Evolutionary conservation across 2,797 vertebrate genomes (phyloP).

Genomic region (Huso huso): DNA sequence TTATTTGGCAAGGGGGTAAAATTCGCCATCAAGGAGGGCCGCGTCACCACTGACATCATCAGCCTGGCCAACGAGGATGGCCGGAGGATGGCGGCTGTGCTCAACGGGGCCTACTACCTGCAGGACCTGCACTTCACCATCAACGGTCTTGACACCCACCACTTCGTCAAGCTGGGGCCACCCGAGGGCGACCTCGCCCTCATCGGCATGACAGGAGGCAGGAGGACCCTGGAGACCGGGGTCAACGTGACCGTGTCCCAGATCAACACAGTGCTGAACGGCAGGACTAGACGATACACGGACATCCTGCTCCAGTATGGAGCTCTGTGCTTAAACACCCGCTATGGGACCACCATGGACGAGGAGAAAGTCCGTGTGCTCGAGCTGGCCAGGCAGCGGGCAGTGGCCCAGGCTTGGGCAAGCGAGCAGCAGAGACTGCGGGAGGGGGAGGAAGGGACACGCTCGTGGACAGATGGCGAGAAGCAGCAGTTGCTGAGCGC

Average conservation of each 20-base stretch:
- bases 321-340: constrained; percentile 76
- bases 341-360: constrained; percentile 84
- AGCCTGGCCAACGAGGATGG: constrained; percentile 90
- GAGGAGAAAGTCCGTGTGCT: constrained; percentile 86
- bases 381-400: constrained; percentile 85
- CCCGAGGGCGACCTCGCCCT: constrained; percentile 83
- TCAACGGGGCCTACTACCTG: constrained; percentile 85
- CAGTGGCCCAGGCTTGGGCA: constrained; percentile 77
- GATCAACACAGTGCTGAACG: constrained; percentile 81
- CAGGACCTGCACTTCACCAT: constrained; percentile 88
- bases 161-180: constrained; percentile 83
- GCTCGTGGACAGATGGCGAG: constrained; percentile 92
- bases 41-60: constrained; percentile 87
- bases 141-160: constrained; percentile 79
- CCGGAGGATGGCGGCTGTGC: constrained; percentile 79
- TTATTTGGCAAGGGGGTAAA: constrained; percentile 94
- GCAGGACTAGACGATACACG: constrained; percentile 93
- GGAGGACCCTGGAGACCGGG: constrained; percentile 86
- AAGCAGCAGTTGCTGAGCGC: constrained; percentile 86
- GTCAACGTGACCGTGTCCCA: constrained; percentile 94
- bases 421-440: constrained; percentile 86
- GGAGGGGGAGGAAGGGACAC: constrained; percentile 89
- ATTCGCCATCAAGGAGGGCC: constrained; percentile 81
- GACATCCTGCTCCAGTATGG: constrained; percentile 85
- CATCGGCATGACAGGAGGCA: constrained; percentile 86